Evolutionary conservation across 2,797 vertebrate species (phyloP).

Genomic region (Ctenochaetus hawaiiensis): DNA sequence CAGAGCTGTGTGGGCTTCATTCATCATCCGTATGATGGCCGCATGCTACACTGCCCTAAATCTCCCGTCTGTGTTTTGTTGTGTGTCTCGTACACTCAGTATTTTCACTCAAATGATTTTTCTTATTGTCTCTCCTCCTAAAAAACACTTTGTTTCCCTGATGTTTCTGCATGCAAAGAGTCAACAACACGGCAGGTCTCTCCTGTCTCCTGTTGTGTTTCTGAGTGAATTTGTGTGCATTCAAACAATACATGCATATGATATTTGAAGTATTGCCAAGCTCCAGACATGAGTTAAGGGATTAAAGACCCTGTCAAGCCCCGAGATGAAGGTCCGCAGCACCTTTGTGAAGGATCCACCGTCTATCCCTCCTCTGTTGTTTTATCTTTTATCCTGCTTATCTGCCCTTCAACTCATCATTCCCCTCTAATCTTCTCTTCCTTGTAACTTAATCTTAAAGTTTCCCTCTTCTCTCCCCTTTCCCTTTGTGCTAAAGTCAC

Average conservation of each 20-base stretch:
- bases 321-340: background rate
- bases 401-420: constrained; percentile 34
- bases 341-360: constrained; percentile 28
- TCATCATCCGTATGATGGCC: constrained; percentile 79
- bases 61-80: constrained; percentile 57
- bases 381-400: constrained; percentile 43
- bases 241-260: background rate
- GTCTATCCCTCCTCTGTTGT: constrained; percentile 10
- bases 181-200: background rate
- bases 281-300: constrained; percentile 20
- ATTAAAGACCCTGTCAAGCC: constrained; percentile 49
- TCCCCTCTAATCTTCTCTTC: constrained; percentile 33
- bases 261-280: background rate
- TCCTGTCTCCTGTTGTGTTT: background rate
- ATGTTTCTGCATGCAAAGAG: constrained; percentile 15
- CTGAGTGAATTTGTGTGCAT: constrained; percentile 11
- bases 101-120: constrained; percentile 47
- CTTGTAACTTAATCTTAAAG: constrained; percentile 11
- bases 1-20: constrained; percentile 79
- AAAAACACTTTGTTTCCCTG: constrained; percentile 48
- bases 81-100: constrained; percentile 12
- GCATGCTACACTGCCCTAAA: constrained; percentile 71
- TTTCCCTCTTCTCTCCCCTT: background rate
- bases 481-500: background rate
- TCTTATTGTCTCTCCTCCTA: constrained; percentile 8